These are phyloP conservation scores for Bryconaethiops microstoma DNA, from an alignment of 2,797 vertebrate genomes.

Conservation along the genomic window DNA sequence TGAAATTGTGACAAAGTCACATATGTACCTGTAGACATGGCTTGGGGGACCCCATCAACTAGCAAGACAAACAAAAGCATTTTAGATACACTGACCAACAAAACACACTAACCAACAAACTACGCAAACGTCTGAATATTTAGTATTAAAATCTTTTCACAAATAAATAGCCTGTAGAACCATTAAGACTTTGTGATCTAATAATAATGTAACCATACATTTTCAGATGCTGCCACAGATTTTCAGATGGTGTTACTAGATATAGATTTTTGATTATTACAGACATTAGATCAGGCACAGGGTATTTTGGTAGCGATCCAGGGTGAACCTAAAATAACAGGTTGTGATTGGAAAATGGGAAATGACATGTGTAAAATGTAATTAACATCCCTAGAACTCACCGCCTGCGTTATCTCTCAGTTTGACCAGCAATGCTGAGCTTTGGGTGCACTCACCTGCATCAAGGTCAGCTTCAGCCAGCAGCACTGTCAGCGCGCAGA, in stretches of 20 bases:
- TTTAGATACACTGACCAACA: not conserved
- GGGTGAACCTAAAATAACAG: not conserved
- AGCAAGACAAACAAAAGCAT: slow-evolving; percentile 29
- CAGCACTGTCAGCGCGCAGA: slow-evolving; percentile 68
- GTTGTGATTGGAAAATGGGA: not conserved
- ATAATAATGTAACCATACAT: not conserved
- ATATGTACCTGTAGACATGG: slow-evolving; percentile 71
- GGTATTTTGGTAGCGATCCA: not conserved
- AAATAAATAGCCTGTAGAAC: not conserved
- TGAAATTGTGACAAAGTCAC: not conserved
- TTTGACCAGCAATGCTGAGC: not conserved
- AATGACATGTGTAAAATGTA: not conserved
- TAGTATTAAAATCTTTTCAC: not conserved
- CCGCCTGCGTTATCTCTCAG: no score
- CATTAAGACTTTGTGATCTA: not conserved
- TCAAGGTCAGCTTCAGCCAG: slow-evolving; percentile 72
- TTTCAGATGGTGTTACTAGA: not conserved
- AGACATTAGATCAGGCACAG: not conserved
- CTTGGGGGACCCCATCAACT: slow-evolving; percentile 68
- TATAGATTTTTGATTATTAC: not conserved
- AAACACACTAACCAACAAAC: not conserved
- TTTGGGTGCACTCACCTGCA: slow-evolving; percentile 50
- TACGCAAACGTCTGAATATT: not conserved
- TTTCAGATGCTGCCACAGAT: not conserved
- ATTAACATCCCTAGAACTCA: no score